Conservation (phyloP, 2,888 invertebrate genomes). For the Auanema sp. region DNA sequence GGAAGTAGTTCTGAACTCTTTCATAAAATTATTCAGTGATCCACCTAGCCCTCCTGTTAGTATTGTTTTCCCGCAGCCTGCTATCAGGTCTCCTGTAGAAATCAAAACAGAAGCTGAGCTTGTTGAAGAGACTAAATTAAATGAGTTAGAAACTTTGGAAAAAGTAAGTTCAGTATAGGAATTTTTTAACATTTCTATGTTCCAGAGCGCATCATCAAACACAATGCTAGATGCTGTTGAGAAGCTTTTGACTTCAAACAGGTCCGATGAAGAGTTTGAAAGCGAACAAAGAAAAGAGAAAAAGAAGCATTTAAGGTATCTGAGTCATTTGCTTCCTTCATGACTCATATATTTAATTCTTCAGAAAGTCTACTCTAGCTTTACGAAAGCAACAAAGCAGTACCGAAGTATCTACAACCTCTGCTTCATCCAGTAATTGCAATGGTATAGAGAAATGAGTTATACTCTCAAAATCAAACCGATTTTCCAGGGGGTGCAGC, state of each 20-base stretch:
- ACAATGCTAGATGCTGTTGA: not conserved
- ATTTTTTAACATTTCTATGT: not conserved
- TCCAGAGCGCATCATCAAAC: not conserved
- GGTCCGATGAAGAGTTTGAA: conserved; percentile 18
- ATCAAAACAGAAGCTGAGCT: not conserved
- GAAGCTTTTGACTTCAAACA: conserved; percentile 3
- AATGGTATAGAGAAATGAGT: too few species aligned
- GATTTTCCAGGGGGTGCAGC: too few species aligned
- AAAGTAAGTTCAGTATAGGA: not conserved
- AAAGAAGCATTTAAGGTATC: conserved; percentile 18
- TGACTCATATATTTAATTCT: too few species aligned
- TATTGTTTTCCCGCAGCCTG: conserved; percentile 17
- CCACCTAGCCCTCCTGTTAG: conserved; percentile 5
- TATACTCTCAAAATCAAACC: too few species aligned
- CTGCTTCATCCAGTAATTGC: too few species aligned
- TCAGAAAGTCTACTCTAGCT: too few species aligned
- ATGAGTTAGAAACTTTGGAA: not conserved
- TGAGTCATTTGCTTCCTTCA: too few species aligned
- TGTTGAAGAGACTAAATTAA: not conserved
- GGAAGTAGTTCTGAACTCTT: conserved; percentile 10
- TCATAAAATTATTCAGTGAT: conserved; percentile 10
- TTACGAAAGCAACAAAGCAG: too few species aligned
- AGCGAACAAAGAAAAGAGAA: conserved; percentile 12
- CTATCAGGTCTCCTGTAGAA: not conserved
- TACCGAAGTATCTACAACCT: too few species aligned